Conservation (phyloP, 2,888 invertebrate species). For the Mylabris sibirica region DNA sequence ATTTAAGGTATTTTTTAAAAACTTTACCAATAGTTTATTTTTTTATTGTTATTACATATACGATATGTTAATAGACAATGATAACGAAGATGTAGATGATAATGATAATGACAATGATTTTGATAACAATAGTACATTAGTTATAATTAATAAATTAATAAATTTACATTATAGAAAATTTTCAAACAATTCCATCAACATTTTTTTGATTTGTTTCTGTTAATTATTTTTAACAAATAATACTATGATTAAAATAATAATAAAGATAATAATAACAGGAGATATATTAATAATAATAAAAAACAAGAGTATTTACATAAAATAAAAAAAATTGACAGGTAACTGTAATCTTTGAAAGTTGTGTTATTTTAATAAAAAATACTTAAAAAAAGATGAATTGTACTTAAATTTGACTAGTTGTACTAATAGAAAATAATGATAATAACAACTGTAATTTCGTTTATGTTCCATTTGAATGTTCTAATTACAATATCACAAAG, state of each 20-base stretch:
- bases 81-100: conserved; percentile 3
- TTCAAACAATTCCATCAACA: conserved; percentile 7
- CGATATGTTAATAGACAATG: conserved; percentile 44
- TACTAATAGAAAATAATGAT: neutral
- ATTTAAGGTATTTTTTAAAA: no score
- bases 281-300: conserved; percentile 2
- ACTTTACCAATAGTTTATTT: no score
- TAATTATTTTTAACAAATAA: conserved; percentile 5
- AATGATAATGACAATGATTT: conserved; percentile 3
- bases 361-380: neutral
- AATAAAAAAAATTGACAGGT: neutral
- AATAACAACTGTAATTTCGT: conserved; percentile 12
- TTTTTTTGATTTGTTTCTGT: neutral
- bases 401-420: conserved; percentile 25
- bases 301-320: neutral
- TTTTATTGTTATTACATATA: conserved; percentile 40
- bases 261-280: conserved; percentile 1
- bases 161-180: neutral
- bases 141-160: conserved; percentile 23
- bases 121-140: conserved; percentile 19
- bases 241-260: conserved; percentile 1
- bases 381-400: neutral
- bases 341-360: conserved; percentile 9
- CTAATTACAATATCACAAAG: conserved; percentile 55
- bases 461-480: conserved; percentile 28